Evolutionary conservation across 2,113 vertebrate species (phyloP), one percentile per base, ranked within the genome.

Genomic region (Vidua macroura): DNA sequence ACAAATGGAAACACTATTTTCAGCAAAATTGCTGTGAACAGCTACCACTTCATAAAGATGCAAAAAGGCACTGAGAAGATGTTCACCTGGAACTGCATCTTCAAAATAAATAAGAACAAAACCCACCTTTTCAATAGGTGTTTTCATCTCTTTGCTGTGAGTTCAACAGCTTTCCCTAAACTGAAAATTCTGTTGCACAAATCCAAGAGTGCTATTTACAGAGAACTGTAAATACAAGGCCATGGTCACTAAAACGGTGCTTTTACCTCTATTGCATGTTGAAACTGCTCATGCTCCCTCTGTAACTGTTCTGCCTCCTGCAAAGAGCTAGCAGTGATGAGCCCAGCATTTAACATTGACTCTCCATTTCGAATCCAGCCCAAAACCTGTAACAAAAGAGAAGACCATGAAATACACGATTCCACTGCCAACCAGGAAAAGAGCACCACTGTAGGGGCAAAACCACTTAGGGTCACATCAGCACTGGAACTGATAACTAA

Each of bases 291-390:
- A 3, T 99, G 99, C 43, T 99, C 99, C 83, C 99, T 98, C 97
- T 99, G 99, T 58, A 99, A 98, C 88, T 99, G 99, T 48, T 99
- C 99, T 0, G 99, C 99, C 91, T 99, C 99, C 95, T 99, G 99
- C 63, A 99, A 97, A 8, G 99, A 99, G 95, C 99, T 99, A 78
- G 99, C 99, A 8, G 99, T 99, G 96, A 99, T 99, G 15, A 99
- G 97, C 14, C 99, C 99, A 0, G 99, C 99, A 9, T 99, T 99
- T 72, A 99, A 93, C 99, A 99, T 99, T 2, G 99, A 99, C 96
- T 99, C 99, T 12, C 99, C 99, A 1, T 99, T 99, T 80, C 99
- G 98, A 93, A 99, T 99, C 99, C 99, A 99, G 66, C 99, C 99
- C 85, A 99, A 97, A 74, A 99, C 99, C 99, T 99, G 95, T 23